Percentiles rank a stretch among this genome's conserved stretches.
phyloP scores from a whole-genome alignment of 1,140 invertebrate genomes.

The Euwallacea similis region DNA sequence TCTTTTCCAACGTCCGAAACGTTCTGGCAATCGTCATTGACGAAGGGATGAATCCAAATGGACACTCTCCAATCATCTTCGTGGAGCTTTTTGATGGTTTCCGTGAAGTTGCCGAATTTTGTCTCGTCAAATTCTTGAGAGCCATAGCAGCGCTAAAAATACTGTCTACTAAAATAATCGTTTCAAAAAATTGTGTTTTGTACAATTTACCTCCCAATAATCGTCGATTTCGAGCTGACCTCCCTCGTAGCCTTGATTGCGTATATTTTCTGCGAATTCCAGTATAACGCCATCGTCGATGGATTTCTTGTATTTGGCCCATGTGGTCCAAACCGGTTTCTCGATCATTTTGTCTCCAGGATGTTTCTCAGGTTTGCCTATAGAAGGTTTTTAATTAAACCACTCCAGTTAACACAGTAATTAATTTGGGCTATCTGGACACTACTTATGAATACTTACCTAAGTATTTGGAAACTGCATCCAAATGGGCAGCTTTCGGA shows the following conservation, averaged over 20 bases:
- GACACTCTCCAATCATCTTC: slow-evolving; percentile 71
- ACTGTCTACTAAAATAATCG: background rate
- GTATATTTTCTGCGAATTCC: slow-evolving; percentile 73
- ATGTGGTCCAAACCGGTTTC: slow-evolving; percentile 90
- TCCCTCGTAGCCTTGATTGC: slow-evolving; percentile 67
- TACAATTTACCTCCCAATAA: slow-evolving; percentile 71
- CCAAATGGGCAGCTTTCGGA: slow-evolving; percentile 63
- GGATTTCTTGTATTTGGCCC: slow-evolving; percentile 75
- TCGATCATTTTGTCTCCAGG: slow-evolving; percentile 74
- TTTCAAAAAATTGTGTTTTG: slow-evolving; percentile 3
- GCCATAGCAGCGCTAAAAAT: slow-evolving; percentile 69
- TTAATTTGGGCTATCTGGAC: too few relatives aligned
- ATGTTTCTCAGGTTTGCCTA: slow-evolving; percentile 45
- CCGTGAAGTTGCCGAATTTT: slow-evolving; percentile 74
- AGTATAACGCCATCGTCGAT: slow-evolving; percentile 70
- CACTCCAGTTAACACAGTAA: too few relatives aligned
- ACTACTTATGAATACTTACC: too few relatives aligned
- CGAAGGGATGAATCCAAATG: slow-evolving; percentile 89
- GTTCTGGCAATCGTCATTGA: slow-evolving; percentile 72
- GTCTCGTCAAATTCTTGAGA: slow-evolving; percentile 70
- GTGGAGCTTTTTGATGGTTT: slow-evolving; percentile 62
- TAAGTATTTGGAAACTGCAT: slow-evolving; percentile 62
- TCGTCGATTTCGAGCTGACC: slow-evolving; percentile 91
- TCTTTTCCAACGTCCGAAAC: slow-evolving; percentile 60
- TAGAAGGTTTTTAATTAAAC: too few relatives aligned